Base-by-base conservation (phyloP, 2,797 vertebrate species). In the Clarias fuscus region DNA sequence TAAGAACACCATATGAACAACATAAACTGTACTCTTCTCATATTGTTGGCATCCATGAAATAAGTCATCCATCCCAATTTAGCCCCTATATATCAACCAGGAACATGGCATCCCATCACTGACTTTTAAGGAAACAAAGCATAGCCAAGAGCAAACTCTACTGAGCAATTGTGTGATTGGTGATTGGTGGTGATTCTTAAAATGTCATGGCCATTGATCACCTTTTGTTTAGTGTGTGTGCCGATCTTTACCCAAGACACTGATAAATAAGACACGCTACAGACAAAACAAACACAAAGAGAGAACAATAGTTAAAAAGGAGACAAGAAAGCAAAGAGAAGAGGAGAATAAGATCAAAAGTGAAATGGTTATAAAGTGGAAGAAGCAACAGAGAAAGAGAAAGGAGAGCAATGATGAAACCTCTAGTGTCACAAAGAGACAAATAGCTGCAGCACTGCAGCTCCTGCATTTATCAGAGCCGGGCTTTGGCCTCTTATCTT, bases 401-500 rank as follows among this genome's bases (percentile, higher is more conserved):
- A 86, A 64, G 27, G 56, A 76, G 71, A 33, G 30, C 83, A 83
- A 78, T 90, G 89, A 89, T 86, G 81, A 88, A 89, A 88, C 70
- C 48, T 88, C 30, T 20, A 59, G 85, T 86, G 84, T 85, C 83
- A 80, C 13, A 11, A 59, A 68, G 75, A 87, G 88, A 90, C 88
- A 89, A 89, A 90, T 89, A 88, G 83, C 88, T 88, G 86, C 86
- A 86, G 80, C 65, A 82, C 62, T 85, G 82, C 79, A 77, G 87
- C 88, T 85, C 71, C 71, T 64, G 88, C 89, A 88, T 90, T 90
- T 90, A 89, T 89, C 88, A 87, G 87, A 86, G 86, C 56, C 70
- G 90, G 84, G 92, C 86, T 83, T 77, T 83, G 87, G 76, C 87
- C 89, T 92, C 95, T 94, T 92, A 93, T 95, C 92, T 94, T 94